Conservation (phyloP, 1,140 invertebrate species). For the Sitobion miscanthi region DNA sequence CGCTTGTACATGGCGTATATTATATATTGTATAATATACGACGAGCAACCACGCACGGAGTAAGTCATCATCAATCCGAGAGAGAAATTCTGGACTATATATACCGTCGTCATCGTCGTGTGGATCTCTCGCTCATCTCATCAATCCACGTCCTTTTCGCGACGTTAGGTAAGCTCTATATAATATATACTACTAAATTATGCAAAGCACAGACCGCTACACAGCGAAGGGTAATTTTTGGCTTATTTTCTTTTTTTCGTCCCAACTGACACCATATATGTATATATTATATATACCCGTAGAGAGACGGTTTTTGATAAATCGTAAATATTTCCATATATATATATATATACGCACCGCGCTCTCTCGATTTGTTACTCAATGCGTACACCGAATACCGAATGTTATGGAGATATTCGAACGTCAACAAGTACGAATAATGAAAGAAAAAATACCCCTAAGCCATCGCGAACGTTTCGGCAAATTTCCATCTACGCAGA, state of each 20-base stretch:
- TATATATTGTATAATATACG: background rate
- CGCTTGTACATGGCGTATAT: background rate
- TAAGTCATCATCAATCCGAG: constrained; percentile 42
- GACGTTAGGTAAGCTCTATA: background rate
- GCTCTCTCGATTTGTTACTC: background rate
- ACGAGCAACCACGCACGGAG: background rate
- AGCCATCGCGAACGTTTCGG: background rate
- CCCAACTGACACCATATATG: background rate
- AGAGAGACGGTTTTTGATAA: background rate
- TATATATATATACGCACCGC: background rate
- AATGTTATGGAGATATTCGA: background rate
- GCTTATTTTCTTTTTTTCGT: background rate
- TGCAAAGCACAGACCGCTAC: background rate
- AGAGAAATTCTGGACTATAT: background rate
- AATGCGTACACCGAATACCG: background rate
- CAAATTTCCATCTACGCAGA: background rate
- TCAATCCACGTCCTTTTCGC: constrained; percentile 42
- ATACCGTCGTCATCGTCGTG: background rate
- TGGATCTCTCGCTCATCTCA: background rate
- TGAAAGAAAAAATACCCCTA: background rate
- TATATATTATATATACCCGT: too few relatives aligned
- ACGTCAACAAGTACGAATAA: background rate
- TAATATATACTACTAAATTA: constrained; percentile 34
- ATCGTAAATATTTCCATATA: background rate
- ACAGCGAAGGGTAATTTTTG: background rate